These are phyloP conservation scores for Eumacrocentrus americanus DNA, from an alignment of 2,888 invertebrate species.

Conservation along the genomic window DNA sequence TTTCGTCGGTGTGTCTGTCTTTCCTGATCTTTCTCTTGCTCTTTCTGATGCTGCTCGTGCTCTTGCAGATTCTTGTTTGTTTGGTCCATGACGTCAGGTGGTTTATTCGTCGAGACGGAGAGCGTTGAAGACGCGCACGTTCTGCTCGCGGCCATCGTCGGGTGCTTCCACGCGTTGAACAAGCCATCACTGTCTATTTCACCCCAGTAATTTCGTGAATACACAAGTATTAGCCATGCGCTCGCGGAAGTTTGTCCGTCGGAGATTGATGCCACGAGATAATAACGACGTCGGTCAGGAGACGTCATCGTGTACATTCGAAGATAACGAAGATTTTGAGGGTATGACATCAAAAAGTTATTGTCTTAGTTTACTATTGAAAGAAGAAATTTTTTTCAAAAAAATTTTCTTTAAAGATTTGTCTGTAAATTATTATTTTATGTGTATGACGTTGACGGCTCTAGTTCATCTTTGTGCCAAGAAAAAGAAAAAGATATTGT, in stretches of 20 bases:
- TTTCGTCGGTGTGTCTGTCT: constrained; percentile 36
- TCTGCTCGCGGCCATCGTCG: background rate
- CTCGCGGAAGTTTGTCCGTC: constrained; percentile 13
- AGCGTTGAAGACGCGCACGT: background rate
- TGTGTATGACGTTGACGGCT: background rate
- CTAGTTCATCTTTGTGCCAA: background rate
- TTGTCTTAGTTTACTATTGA: too few species aligned
- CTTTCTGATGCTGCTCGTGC: background rate
- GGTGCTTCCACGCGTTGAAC: background rate
- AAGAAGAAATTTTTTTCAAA: background rate
- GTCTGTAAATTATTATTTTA: background rate
- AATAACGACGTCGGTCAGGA: background rate
- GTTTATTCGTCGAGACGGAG: constrained; percentile 24
- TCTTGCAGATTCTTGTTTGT: constrained; percentile 23
- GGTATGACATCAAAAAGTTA: too few species aligned
- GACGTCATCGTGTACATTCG: background rate
- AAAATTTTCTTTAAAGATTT: background rate
- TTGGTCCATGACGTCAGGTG: constrained; percentile 36
- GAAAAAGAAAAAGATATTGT: background rate
- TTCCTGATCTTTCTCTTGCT: constrained; percentile 14
- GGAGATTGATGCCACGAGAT: background rate
- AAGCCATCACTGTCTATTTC: constrained; percentile 4
- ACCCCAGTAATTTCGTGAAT: background rate
- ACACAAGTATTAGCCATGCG: background rate
- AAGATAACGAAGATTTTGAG: background rate